Evolutionary conservation across 2,888 invertebrate genomes (phyloP).

Genomic region (Malthinus flaveolus): DNA sequence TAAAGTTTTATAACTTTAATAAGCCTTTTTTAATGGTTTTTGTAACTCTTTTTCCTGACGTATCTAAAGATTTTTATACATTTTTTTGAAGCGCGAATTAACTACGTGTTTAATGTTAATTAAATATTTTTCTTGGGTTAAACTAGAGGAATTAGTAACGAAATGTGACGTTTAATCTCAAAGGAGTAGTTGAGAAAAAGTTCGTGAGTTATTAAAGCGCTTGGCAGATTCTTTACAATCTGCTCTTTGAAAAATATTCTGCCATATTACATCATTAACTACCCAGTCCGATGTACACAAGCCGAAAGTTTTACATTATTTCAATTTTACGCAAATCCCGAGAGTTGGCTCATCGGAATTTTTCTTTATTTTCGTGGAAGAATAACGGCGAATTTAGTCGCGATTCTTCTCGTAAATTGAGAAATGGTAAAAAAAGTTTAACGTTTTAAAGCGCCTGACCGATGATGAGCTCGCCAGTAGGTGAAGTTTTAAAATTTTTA

Average conservation of each 20-base stretch:
- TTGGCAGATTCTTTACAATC: conserved; percentile 22
- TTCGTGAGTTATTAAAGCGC: conserved; percentile 19
- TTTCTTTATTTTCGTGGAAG: neutral
- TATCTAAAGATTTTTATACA: neutral
- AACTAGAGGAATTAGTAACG: no score
- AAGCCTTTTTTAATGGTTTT: conserved; percentile 3
- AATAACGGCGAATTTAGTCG: conserved; percentile 6
- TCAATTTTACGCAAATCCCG: conserved; percentile 24
- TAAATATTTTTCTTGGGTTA: neutral
- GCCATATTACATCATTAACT: conserved; percentile 44
- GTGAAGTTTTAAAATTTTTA: no score
- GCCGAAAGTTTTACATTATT: conserved; percentile 32
- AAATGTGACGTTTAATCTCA: conserved; percentile 8
- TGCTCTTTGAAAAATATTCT: conserved; percentile 40
- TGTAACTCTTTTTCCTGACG: conserved; percentile 3
- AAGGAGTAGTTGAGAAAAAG: conserved; percentile 11
- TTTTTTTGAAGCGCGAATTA: neutral
- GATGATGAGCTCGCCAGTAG: no score
- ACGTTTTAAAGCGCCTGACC: no score
- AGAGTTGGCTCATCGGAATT: conserved; percentile 16
- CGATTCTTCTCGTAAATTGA: conserved; percentile 10
- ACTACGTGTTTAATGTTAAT: neutral
- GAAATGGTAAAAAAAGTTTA: neutral
- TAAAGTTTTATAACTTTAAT: conserved; percentile 14
- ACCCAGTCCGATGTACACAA: conserved; percentile 32